phyloP scores from a whole-genome alignment of 2,113 vertebrate genomes.

The Hydrolagus affinis region DNA sequence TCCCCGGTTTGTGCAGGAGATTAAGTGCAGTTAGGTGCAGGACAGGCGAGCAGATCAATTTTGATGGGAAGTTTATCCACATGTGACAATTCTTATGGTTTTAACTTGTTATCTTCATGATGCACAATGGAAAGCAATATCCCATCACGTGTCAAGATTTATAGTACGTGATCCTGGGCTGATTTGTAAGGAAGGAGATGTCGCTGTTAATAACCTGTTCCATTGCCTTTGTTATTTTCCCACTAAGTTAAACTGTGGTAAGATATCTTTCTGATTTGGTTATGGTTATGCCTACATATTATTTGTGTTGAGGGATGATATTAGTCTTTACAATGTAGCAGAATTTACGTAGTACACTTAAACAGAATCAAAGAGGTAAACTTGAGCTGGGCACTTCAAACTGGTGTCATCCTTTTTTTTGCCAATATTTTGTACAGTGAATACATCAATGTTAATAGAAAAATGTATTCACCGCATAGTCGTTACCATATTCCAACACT shows the following conservation, averaged over 20 bases:
- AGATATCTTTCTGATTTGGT: not conserved
- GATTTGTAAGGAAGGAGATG: not conserved
- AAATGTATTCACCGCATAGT: not conserved
- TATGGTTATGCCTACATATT: not conserved
- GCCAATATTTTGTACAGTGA: not conserved
- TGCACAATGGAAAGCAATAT: not conserved
- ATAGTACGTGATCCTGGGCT: not conserved
- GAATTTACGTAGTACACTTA: not conserved
- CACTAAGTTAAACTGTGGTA: not conserved
- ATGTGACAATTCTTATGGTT: not conserved
- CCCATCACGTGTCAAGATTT: not conserved
- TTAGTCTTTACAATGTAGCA: not conserved
- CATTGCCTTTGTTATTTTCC: not conserved
- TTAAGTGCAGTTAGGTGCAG: not conserved
- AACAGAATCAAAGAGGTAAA: not conserved
- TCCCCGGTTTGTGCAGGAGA: constrained; percentile 38
- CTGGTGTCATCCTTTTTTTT: not conserved
- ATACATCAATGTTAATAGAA: not conserved
- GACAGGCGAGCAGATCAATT: not conserved
- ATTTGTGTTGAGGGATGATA: too few species aligned
- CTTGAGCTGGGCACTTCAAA: not conserved
- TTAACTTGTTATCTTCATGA: not conserved
- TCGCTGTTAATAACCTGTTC: not conserved
- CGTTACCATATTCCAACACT: not conserved
- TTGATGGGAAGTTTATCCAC: not conserved